Percentiles rank a stretch among this genome's conserved stretches.
Evolutionary conservation across 1,140 invertebrate genomes (phyloP).

Genomic region (Neodiprion fabricii): DNA sequence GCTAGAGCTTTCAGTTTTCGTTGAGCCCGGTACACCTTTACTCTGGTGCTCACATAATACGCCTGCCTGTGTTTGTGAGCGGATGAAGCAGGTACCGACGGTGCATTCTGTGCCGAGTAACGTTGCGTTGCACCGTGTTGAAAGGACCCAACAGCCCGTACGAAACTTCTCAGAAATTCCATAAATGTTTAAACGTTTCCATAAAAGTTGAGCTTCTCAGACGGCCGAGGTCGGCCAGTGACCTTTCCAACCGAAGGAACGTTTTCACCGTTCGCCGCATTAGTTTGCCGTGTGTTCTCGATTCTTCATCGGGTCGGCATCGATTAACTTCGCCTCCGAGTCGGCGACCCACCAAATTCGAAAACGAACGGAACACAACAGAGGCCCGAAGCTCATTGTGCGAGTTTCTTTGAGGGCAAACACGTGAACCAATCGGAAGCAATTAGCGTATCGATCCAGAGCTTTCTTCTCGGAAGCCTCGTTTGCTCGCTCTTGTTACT

Average conservation of each 20-base stretch:
- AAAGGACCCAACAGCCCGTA: not conserved
- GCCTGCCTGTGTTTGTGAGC: not conserved
- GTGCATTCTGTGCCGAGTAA: not conserved
- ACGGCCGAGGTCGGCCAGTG: not conserved
- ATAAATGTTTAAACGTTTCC: not conserved
- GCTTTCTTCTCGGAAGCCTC: not conserved
- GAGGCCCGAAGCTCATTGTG: not conserved
- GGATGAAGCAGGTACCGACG: not conserved
- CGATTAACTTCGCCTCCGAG: not conserved
- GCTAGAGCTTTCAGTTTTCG: not conserved
- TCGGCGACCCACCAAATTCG: too few species aligned
- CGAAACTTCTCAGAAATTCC: not conserved
- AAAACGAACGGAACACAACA: not conserved
- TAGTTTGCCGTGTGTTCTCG: not conserved
- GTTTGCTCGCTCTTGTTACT: too few species aligned
- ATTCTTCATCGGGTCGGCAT: not conserved
- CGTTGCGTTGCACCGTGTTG: not conserved
- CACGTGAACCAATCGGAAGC: not conserved
- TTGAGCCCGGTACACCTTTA: not conserved
- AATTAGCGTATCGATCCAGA: not conserved
- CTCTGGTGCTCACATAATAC: too few species aligned
- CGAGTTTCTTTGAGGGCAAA: not conserved
- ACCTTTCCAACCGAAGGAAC: too few species aligned
- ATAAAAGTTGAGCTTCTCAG: not conserved
- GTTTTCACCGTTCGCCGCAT: too few species aligned